Conservation (phyloP, 1,140 invertebrate species). For the Portunus trituberculatus region DNA sequence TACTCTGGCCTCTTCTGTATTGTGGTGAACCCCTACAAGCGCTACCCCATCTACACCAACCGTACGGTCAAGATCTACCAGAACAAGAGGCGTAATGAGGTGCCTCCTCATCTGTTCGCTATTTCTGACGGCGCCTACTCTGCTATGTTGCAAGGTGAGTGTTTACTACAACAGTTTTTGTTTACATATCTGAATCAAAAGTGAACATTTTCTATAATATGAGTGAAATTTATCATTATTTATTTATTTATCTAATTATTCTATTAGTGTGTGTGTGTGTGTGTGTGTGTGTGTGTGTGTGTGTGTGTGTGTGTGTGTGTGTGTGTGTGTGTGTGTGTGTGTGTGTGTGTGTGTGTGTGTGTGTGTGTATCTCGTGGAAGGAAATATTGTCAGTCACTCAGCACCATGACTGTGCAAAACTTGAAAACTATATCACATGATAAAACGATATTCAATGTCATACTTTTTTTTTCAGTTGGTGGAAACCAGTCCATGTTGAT, state of each 20-base stretch:
- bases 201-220: too few species aligned
- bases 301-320: too few species aligned
- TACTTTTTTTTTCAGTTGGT: slow-evolving; percentile 79
- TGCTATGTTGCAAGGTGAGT: slow-evolving; percentile 86
- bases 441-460: not conserved
- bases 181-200: not conserved
- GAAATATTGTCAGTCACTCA: too few species aligned
- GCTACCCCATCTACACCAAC: slow-evolving; percentile 85
- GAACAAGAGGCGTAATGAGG: slow-evolving; percentile 84
- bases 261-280: too few species aligned
- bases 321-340: too few species aligned
- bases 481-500: slow-evolving; percentile 83
- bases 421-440: not conserved
- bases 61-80: slow-evolving; percentile 84
- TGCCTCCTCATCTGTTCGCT: slow-evolving; percentile 86
- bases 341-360: not conserved
- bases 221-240: too few species aligned
- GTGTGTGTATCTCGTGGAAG: too few species aligned
- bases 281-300: too few species aligned
- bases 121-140: slow-evolving; percentile 81
- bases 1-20: slow-evolving; percentile 87
- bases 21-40: slow-evolving; percentile 86
- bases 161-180: slow-evolving; percentile 79
- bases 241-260: too few species aligned
- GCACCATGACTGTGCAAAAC: too few species aligned